A percentile compares a stretch with the other conserved stretches of the same genome.
These are phyloP conservation scores for Noctua pronuba DNA, from an alignment of 2,888 invertebrate genomes.

Conservation along the genomic window DNA sequence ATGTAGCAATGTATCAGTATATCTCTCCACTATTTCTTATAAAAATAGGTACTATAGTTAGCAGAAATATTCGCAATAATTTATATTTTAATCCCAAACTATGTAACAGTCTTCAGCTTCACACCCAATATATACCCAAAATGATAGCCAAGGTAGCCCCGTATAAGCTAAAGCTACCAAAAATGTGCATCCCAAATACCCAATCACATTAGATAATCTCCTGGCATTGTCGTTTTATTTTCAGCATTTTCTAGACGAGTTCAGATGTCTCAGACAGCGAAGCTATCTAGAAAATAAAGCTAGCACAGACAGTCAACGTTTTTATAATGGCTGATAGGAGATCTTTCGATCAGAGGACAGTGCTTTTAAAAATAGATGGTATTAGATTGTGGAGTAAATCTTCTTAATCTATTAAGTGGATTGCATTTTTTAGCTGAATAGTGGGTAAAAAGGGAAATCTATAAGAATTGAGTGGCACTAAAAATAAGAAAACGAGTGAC, in stretches of 20 bases:
- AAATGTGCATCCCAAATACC: not conserved
- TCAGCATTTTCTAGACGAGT: constrained; percentile 29
- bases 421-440: not conserved
- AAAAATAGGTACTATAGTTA: not conserved
- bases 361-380: constrained; percentile 8
- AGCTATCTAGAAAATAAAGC: constrained; percentile 13
- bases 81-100: not conserved
- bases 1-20: not conserved
- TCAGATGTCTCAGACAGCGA: constrained; percentile 8
- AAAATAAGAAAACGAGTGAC: not conserved
- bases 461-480: not conserved
- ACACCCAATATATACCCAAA: not conserved
- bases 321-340: constrained; percentile 17
- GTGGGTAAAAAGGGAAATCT: not conserved
- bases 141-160: not conserved
- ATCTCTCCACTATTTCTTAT: not conserved
- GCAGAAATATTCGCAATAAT: not conserved
- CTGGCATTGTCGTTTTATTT: constrained; percentile 30
- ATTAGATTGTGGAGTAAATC: not conserved
- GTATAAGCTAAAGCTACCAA: not conserved
- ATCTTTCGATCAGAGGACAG: constrained; percentile 19
- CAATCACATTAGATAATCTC: not conserved
- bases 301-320: constrained; percentile 40
- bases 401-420: not conserved
- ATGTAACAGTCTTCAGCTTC: not conserved